Conservation (phyloP, 2,797 vertebrate species). For the Tapirus indicus region DNA sequence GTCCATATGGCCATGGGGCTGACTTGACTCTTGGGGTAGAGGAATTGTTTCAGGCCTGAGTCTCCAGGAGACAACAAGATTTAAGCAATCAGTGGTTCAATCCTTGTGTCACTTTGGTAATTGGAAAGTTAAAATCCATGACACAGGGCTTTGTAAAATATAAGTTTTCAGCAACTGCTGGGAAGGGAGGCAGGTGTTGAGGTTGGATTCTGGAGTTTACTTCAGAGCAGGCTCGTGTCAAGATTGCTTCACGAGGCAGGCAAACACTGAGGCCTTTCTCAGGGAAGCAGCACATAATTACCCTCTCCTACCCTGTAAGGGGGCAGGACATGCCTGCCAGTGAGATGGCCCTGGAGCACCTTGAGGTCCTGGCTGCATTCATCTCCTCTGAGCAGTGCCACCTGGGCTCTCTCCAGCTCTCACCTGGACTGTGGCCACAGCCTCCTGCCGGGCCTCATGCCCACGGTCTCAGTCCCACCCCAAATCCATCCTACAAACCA, state of each 20-base stretch:
- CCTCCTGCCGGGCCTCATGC: neutral
- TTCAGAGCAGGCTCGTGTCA: constrained; percentile 35
- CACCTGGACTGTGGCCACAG: fast-evolving
- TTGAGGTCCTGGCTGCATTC: neutral
- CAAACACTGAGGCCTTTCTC: constrained; percentile 11
- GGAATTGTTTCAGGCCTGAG: too few relatives aligned
- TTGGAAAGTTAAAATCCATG: constrained; percentile 65
- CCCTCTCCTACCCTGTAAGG: neutral
- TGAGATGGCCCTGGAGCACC: neutral
- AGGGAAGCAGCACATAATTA: constrained; percentile 16
- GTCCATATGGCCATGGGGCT: neutral
- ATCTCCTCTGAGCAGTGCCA: neutral
- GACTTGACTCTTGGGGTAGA: neutral
- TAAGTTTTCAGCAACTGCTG: constrained; percentile 9
- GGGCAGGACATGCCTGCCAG: neutral
- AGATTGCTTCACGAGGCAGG: constrained; percentile 69
- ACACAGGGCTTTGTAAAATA: constrained; percentile 50
- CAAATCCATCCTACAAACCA: neutral
- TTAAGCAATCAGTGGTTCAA: constrained; percentile 61
- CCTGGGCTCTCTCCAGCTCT: neutral
- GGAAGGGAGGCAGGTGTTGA: neutral
- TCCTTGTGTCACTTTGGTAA: constrained; percentile 34
- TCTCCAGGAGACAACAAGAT: too few relatives aligned
- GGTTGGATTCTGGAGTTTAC: constrained; percentile 17
- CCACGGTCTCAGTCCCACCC: neutral